A percentile compares a stretch with the other conserved stretches of the same genome.
Conservation (phyloP, 2,113 vertebrate species). For the Astatotilapia flaviijosephi region DNA sequence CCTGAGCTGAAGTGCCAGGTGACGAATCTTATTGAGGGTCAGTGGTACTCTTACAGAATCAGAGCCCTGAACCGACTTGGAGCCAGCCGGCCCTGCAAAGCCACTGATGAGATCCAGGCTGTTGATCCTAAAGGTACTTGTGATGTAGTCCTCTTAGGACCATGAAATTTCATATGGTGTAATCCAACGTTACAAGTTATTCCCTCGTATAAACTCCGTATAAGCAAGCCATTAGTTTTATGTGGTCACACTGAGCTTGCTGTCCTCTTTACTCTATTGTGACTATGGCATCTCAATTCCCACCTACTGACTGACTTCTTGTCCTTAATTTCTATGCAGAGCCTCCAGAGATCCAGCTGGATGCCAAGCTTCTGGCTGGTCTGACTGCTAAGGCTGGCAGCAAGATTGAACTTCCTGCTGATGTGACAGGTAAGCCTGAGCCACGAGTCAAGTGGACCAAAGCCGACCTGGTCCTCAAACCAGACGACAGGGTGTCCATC, state of each 20-base stretch:
- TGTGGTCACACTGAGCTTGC: not conserved
- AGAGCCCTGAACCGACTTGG: slow-evolving; percentile 89
- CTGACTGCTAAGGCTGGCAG: slow-evolving; percentile 94
- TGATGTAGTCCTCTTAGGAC: not conserved
- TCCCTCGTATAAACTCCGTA: not conserved
- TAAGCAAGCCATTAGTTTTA: not conserved
- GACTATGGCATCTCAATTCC: not conserved
- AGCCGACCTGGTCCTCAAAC: slow-evolving; percentile 83
- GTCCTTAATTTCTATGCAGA: slow-evolving; percentile 61
- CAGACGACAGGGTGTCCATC: slow-evolving; percentile 85
- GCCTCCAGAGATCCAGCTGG: slow-evolving; percentile 90
- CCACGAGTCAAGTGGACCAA: slow-evolving; percentile 94
- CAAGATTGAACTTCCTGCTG: slow-evolving; percentile 92
- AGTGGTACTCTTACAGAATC: slow-evolving; percentile 96
- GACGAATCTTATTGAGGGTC: slow-evolving; percentile 86
- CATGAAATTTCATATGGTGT: not conserved
- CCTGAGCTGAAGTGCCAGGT: slow-evolving; percentile 88
- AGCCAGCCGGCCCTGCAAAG: slow-evolving; percentile 85
- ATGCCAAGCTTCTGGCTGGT: slow-evolving; percentile 92
- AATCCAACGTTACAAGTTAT: not conserved
- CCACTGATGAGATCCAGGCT: slow-evolving; percentile 95
- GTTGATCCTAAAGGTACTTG: slow-evolving; percentile 87
- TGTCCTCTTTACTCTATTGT: not conserved
- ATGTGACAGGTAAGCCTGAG: slow-evolving; percentile 84
- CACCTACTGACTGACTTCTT: not conserved